Base-by-base conservation (phyloP, 2,797 vertebrate genomes). In the Spinibarbus caldwelli region DNA sequence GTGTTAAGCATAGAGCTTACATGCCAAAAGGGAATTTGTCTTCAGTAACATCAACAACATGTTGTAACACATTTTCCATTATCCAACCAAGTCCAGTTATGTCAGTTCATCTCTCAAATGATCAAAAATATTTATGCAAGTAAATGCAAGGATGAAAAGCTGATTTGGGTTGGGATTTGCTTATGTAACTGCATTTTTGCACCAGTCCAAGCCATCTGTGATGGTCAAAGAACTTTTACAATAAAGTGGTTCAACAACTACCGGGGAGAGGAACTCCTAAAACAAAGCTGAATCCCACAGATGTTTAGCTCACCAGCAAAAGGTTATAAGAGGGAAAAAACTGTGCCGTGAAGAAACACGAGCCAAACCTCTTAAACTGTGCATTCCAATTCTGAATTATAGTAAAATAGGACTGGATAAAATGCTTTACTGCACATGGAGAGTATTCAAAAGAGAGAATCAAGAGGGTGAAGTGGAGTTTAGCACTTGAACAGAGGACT, bases 41-140 rank as follows among this genome's bases (percentile, higher is more conserved):
- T 81, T 82, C 12, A 78, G 66, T 36, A 85, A 77, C 49, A 76
- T 82, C 57, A 79, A 78, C 72, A 79, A 73, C 38, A 86, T 85
- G 75, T 41, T 82, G 29, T 67, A 83, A 67, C n/a, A 34, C 29
- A 66, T 72, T 85, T 78, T 57, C 31, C 79, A 78, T 57, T 67
- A 79, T 79, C 41, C 78, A 86, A 77, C 68, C 17, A 67, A 86
- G 64, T 36, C 54, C 41, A n/a, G 54, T 67, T 80, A 47, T 66
- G 62, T 34, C 23, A 84, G 77, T 31, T 57, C 31, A 85, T 80
- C 43, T 72, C 43, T 70, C 75, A 72, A 83, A 82, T 70, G 31
- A 80, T 85, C 52, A 72, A 57, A 70, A 84, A 68, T 47, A 54
- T 81, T 29, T 41, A 41, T 36, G 26, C 73, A 38, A 57, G 34